Conservation (phyloP, 2,797 vertebrate genomes). For the Heterohyrax brucei region DNA sequence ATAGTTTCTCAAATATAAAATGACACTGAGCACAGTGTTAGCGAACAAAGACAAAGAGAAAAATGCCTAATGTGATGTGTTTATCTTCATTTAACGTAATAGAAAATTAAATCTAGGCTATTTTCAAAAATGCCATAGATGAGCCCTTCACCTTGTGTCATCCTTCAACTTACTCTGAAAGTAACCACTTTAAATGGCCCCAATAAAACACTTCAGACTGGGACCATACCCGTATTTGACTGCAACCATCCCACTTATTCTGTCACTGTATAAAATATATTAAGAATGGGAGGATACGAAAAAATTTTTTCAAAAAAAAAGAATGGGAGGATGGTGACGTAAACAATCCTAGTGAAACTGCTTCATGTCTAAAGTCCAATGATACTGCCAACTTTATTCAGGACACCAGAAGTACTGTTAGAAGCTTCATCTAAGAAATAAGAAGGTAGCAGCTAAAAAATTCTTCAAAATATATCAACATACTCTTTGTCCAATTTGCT, state of each 20-base stretch:
- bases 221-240: neutral
- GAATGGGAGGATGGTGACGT: neutral
- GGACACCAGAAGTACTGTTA: constrained; percentile 47
- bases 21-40: constrained; percentile 38
- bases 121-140: constrained; percentile 66
- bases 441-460: neutral
- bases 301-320: neutral
- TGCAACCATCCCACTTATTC: constrained; percentile 11
- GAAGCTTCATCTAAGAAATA: constrained; percentile 16
- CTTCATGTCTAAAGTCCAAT: constrained; percentile 12
- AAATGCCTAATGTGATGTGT: constrained; percentile 10
- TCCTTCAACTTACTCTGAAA: constrained; percentile 57
- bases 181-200: constrained; percentile 46
- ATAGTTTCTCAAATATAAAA: constrained; percentile 70
- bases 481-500: neutral
- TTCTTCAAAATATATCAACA: constrained; percentile 50
- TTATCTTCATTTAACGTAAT: constrained; percentile 69
- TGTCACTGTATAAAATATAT: neutral
- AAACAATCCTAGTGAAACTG: constrained; percentile 35
- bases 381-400: constrained; percentile 41
- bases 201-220: neutral
- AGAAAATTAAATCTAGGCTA: constrained; percentile 63
- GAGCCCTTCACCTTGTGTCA: constrained; percentile 62
- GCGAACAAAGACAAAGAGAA: constrained; percentile 24
- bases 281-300: neutral